Percentiles rank a stretch among this genome's conserved stretches.
phyloP scores from a whole-genome alignment of 2,888 invertebrate species.

The Aspidiotus rigidus region DNA sequence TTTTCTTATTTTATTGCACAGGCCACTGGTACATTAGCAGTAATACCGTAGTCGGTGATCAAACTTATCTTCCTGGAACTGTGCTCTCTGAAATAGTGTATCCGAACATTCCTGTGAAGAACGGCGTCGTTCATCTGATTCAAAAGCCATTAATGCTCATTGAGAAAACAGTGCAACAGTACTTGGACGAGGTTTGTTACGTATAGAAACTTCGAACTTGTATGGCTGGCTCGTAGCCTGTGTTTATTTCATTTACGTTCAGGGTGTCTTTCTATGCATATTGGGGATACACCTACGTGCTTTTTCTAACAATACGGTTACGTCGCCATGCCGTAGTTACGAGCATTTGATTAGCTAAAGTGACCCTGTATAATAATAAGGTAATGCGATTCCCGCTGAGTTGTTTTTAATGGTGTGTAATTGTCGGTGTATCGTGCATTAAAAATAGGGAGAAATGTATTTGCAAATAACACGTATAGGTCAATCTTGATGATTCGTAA shows the following conservation, averaged over 20 bases:
- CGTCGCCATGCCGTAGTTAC: too few species aligned
- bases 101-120: slow-evolving; percentile 83
- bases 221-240: neutral
- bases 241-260: slow-evolving; percentile 15
- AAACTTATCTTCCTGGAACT: slow-evolving; percentile 68
- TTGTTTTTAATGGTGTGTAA: too few species aligned
- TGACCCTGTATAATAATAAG: too few species aligned
- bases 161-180: slow-evolving; percentile 75
- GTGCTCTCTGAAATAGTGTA: slow-evolving; percentile 79
- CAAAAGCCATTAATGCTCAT: slow-evolving; percentile 85
- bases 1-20: neutral
- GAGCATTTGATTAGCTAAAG: too few species aligned
- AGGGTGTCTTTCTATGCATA: neutral
- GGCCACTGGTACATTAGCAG: slow-evolving; percentile 62
- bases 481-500: too few species aligned
- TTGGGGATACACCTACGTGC: too few species aligned
- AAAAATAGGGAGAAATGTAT: too few species aligned
- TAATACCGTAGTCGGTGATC: slow-evolving; percentile 68
- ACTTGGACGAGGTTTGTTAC: slow-evolving; percentile 42
- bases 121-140: slow-evolving; percentile 87
- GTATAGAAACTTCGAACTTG: neutral
- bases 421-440: too few species aligned
- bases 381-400: too few species aligned
- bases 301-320: too few species aligned
- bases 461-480: too few species aligned